phyloP scores from a whole-genome alignment of 30 jellyfish, hydroid and myxozoan genomes.

The Cassiopea andromeda region DNA sequence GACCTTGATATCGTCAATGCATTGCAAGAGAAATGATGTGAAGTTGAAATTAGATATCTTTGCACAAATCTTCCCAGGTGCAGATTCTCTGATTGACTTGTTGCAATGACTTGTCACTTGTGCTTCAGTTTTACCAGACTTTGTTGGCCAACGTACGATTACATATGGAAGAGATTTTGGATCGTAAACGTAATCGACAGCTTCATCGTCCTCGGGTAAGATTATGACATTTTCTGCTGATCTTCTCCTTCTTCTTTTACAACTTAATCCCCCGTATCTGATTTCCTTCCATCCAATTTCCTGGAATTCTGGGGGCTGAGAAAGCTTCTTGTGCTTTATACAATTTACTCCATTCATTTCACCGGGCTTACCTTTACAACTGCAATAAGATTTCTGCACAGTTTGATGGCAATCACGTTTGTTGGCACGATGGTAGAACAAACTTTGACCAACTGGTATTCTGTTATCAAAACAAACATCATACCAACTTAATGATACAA shows the following conservation, averaged over 20 bases:
- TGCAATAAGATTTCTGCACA: conserved; percentile 44
- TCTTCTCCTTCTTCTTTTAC: conserved; percentile 27
- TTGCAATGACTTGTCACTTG: conserved; percentile 26
- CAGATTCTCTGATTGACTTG: conserved; percentile 19
- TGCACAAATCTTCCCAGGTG: conserved; percentile 55
- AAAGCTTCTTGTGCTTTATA: background rate
- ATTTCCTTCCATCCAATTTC: conserved; percentile 3
- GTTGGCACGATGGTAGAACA: conserved; percentile 65
- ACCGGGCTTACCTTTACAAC: conserved; percentile 37
- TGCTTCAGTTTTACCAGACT: conserved; percentile 46
- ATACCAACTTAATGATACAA: no score
- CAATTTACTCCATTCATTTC: conserved; percentile 22
- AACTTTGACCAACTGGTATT: conserved; percentile 64
- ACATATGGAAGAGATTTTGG: conserved; percentile 47
- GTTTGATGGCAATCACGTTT: conserved; percentile 35
- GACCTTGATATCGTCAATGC: conserved; percentile 72
- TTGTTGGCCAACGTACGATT: conserved; percentile 58
- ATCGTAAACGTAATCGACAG: conserved; percentile 31
- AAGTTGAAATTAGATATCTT: conserved; percentile 39
- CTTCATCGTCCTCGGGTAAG: conserved; percentile 45
- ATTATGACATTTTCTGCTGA: background rate
- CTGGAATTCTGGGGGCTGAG: background rate
- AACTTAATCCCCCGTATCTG: background rate
- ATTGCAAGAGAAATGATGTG: conserved; percentile 40
- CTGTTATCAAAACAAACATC: background rate